Evolutionary conservation across 2,888 invertebrate genomes (phyloP).

Genomic region (Campaea margaritaria): DNA sequence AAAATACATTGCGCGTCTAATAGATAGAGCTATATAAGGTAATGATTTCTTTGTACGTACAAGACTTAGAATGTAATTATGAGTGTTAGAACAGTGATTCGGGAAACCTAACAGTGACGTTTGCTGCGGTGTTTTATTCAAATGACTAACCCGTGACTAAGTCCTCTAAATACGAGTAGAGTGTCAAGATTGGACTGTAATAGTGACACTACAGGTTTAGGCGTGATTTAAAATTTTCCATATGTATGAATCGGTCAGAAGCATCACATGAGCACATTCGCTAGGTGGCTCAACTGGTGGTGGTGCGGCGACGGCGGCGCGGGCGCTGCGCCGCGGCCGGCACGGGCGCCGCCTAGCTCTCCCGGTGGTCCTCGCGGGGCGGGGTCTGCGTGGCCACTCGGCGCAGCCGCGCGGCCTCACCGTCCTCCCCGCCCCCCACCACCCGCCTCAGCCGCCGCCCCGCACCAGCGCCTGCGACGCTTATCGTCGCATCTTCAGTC

Average conservation of each 20-base stretch:
- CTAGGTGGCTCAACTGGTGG: background rate
- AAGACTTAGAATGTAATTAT: too few relatives aligned
- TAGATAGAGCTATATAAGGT: background rate
- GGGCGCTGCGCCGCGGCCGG: too few relatives aligned
- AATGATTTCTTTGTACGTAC: too few relatives aligned
- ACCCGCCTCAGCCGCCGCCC: conserved; percentile 48
- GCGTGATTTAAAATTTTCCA: background rate
- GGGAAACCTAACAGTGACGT: too few relatives aligned
- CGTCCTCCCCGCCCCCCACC: conserved; percentile 49
- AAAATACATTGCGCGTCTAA: background rate
- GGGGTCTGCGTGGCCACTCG: conserved; percentile 81
- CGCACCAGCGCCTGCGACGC: conserved; percentile 60
- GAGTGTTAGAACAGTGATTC: too few relatives aligned
- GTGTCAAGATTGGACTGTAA: background rate
- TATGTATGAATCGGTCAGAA: background rate
- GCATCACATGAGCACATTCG: conserved; percentile 9
- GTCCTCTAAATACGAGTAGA: too few relatives aligned
- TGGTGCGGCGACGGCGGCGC: conserved; percentile 44
- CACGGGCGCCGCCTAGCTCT: conserved; percentile 78
- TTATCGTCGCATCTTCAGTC: conserved; percentile 81
- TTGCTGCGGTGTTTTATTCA: too few relatives aligned
- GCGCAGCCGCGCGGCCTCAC: conserved; percentile 62
- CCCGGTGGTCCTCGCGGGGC: conserved; percentile 85
- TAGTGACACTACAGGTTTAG: background rate
- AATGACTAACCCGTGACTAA: too few relatives aligned